Evolutionary conservation across 2,888 invertebrate species (phyloP).

Genomic region (Danaus chrysippus): DNA sequence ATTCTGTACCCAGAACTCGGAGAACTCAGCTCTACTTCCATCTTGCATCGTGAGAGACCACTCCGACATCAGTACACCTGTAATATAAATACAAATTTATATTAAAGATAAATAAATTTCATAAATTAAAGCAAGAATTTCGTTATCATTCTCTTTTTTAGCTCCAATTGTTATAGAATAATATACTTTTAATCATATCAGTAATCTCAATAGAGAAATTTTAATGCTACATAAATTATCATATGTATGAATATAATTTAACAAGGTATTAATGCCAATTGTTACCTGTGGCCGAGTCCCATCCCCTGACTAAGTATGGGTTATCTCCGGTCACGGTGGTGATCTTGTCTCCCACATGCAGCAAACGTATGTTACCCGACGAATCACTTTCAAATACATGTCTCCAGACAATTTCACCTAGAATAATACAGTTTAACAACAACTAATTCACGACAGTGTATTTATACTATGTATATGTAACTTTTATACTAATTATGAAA

Average conservation of each 20-base stretch:
- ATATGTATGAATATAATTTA: no score
- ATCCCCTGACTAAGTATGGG: constrained; percentile 86
- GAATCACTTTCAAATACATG: constrained; percentile 85
- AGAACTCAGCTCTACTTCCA: constrained; percentile 60
- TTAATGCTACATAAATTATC: no score
- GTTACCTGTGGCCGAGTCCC: constrained; percentile 85
- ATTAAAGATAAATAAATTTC: constrained; percentile 1
- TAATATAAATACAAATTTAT: background rate
- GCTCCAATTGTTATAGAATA: no score
- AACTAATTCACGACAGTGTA: background rate
- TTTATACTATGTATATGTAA: background rate
- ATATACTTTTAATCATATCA: no score
- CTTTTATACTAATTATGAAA: background rate
- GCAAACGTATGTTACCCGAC: constrained; percentile 82
- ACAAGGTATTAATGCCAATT: background rate
- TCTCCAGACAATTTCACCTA: constrained; percentile 89
- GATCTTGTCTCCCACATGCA: constrained; percentile 82
- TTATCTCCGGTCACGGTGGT: constrained; percentile 87
- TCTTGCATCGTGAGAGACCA: constrained; percentile 81
- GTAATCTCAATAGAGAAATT: no score
- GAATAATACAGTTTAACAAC: background rate
- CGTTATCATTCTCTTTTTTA: no score
- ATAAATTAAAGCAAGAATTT: background rate
- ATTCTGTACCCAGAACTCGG: constrained; percentile 80
- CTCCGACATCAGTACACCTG: constrained; percentile 84